Base-by-base conservation (phyloP, 2,113 vertebrate genomes). In the Paramormyrops kingsleyae region DNA sequence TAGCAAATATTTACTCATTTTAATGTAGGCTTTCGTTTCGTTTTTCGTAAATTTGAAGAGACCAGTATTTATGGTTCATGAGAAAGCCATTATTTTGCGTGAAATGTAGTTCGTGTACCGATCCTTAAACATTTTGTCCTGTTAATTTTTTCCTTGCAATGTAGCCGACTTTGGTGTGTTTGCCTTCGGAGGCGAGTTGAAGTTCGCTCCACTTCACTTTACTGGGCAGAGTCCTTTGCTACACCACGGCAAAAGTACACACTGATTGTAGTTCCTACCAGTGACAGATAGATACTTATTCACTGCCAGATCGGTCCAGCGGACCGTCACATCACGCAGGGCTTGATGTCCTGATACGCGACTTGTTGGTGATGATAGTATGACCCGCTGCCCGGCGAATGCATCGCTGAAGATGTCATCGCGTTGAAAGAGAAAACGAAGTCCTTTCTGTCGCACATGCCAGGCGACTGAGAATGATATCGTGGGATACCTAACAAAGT, bases 341-440 rank as follows among this genome's bases (percentile, higher is more conserved):
- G 98, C 93, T 99, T 99, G 97, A 99, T 99, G 96, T 99, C 98
- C 95, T 99, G 98, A 96, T 99, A 99, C 93, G 97, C 97, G 94
- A 99, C 97, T 95, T 99, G 98, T 89, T 99, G 98, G 94, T 99
- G 98, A 94, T 99, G 98, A 94, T 99, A 99, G 95, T 99, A 99
- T 31, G 98, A 97, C 92, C 98, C 94, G 92, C 96, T 96, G 88
- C 97, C 94, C 2, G 97, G 96, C 0, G 98, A 97, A 94, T 99
- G 98, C 98, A 99, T 98, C 50, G 98, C 97, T 2, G 98, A 98
- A 31, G 98, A 98, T 66, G 98, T 97, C 98, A 99, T 99, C 94
- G 98, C 97, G 94, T 99, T 99, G 96, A 99, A 99, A 91, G 98
- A 99, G 96, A 99, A 99, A 94, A 99, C 98, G 90, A 99, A 99